These are phyloP conservation scores for Tachysurus vachellii DNA, from an alignment of 2,113 vertebrate genomes.

Conservation along the genomic window DNA sequence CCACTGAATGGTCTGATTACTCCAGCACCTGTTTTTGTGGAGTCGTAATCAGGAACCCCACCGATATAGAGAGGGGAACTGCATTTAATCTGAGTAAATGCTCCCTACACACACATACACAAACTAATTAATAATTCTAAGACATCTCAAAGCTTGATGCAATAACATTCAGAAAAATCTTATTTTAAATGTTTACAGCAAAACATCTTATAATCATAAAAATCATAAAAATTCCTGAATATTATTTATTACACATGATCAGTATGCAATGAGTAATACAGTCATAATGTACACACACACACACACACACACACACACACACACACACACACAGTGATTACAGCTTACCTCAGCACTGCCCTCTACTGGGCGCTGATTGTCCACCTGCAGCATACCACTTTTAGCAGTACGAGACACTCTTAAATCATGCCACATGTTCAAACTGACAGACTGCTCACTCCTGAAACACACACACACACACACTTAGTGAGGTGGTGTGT, in stretches of 20 bases:
- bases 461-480: conserved; percentile 62
- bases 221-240: neutral
- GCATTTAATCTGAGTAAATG: conserved; percentile 97
- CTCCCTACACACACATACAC: conserved; percentile 75
- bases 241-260: neutral
- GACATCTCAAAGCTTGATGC: neutral
- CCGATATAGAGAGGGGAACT: conserved; percentile 90
- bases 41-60: conserved; percentile 84
- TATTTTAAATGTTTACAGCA: neutral
- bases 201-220: neutral
- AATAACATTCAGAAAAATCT: neutral
- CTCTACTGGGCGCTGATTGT: conserved; percentile 83
- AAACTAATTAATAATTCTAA: neutral
- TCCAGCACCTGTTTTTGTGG: conserved; percentile 84
- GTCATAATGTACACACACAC: neutral
- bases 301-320: neutral
- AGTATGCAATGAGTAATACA: neutral
- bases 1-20: conserved; percentile 83
- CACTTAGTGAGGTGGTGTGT: neutral
- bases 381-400: conserved; percentile 91
- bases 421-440: conserved; percentile 88
- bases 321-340: neutral
- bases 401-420: conserved; percentile 89
- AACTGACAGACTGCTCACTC: conserved; percentile 81
- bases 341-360: conserved; percentile 85